Evolutionary conservation across 2,797 vertebrate species (phyloP).

Genomic region (Neosilurus hyrtlii): DNA sequence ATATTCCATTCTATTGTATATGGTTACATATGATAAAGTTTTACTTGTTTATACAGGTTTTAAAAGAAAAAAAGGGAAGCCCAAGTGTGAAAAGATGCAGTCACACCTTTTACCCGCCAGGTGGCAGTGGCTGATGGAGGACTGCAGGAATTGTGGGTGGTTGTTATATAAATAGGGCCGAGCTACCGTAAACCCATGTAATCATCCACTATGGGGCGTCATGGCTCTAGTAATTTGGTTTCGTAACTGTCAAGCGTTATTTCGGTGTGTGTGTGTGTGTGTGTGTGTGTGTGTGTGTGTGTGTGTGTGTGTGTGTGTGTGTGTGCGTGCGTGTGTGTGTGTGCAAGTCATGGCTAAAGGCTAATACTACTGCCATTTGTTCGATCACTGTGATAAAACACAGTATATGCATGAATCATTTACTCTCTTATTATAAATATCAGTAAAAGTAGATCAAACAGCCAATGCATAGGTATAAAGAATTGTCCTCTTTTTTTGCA

Average conservation of each 20-base stretch:
- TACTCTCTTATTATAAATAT: not conserved
- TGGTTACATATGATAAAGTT: too few species aligned
- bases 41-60: too few species aligned
- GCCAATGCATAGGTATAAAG: not conserved
- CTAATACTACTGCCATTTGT: not conserved
- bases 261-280: not conserved
- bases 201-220: constrained; percentile 31
- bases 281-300: too few species aligned
- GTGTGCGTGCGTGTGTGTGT: not conserved
- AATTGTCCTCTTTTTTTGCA: not conserved
- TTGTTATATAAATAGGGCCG: not conserved
- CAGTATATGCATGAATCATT: not conserved
- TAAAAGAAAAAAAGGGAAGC: too few species aligned
- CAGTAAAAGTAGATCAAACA: not conserved
- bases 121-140: not conserved
- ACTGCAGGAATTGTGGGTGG: not conserved
- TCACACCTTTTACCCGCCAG: not conserved
- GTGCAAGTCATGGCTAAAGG: not conserved
- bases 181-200: not conserved
- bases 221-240: not conserved
- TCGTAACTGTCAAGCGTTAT: not conserved
- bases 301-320: too few species aligned
- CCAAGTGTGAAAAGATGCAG: constrained; percentile 1
- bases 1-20: not conserved
- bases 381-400: not conserved